Evolutionary conservation across 2,797 vertebrate genomes (phyloP), one percentile per base, ranked within the genome.

Genomic region (Cyprinodon diabolis): DNA sequence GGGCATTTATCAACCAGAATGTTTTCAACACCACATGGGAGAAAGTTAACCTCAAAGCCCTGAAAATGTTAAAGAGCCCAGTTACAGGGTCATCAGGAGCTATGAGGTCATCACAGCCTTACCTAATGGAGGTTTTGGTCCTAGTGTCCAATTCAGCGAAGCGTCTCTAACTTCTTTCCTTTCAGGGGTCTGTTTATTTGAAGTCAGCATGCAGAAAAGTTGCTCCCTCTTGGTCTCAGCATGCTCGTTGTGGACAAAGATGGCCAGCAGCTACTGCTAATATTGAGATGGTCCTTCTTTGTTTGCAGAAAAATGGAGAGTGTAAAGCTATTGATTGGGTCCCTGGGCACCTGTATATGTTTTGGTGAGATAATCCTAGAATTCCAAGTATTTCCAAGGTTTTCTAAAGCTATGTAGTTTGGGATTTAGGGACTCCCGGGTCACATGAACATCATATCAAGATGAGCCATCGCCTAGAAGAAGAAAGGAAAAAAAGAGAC

Each of bases 321-420:
- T 84, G 77, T 94, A 95, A 95, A 95, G 94, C 94, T 94, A 93
- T 95, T 72, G 85, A 80, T 90, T 90, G 71, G 73, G 90, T 80
- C 92, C 93, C 93, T 94, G 91, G 92, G 87, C 93, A 93, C 92
- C 90, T 81, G 63, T 56, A 89, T 88, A 85, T 47, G 78, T 92
- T 94, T 91, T 91, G 91, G 89, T 91, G 91, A 88, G 78, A 83
- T 90, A 92, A 88, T 95, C 93, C 92, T 86, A 93, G 90, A 94
- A 94, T 92, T 95, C 93, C 95, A 94, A 92, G 93, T 94, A 94
- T 91, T 95, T 94, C 94, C 93, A 94, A 93, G 89, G 86, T 90
- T 92, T 93, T 91, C 89, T 92, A 94, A 94, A 94, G 92, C 93
- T 93, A 94, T 94, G 82, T 51, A 81, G 84, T 86, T 90, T 84